Conservation (phyloP, 2,797 vertebrate genomes). For the Lacerta viridis region DNA sequence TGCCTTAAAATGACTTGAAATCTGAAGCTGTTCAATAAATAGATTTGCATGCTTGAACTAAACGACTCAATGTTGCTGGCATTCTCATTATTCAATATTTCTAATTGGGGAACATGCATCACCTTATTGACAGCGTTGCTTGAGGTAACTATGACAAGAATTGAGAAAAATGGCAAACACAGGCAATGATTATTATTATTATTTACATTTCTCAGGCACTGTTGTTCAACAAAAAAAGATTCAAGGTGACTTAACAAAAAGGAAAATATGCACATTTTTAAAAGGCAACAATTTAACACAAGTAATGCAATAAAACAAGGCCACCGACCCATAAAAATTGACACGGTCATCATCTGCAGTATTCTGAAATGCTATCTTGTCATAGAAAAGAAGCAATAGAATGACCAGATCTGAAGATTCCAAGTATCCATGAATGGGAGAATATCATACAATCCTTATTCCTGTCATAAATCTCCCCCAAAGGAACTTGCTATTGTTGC, state of each 20-base stretch:
- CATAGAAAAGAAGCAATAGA: conserved; percentile 30
- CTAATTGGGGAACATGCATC: conserved; percentile 63
- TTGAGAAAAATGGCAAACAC: conserved; percentile 35
- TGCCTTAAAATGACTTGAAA: conserved; percentile 68
- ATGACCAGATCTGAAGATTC: neutral
- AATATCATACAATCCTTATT: conserved; percentile 37
- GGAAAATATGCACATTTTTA: too few relatives aligned
- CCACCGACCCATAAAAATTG: too few relatives aligned
- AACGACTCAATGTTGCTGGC: conserved; percentile 68
- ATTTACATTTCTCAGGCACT: too few relatives aligned
- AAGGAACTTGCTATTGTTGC: neutral
- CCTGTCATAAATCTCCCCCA: conserved; percentile 32
- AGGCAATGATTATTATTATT: neutral
- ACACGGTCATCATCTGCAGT: too few relatives aligned
- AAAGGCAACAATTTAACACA: too few relatives aligned
- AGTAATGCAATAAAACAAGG: too few relatives aligned
- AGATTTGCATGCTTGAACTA: conserved; percentile 68
- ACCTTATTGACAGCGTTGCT: conserved; percentile 58
- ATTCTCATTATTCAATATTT: conserved; percentile 68
- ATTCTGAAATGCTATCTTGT: neutral
- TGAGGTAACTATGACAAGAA: conserved; percentile 35
- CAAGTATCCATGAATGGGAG: conserved; percentile 31
- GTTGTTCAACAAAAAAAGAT: neutral
- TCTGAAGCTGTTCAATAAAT: conserved; percentile 64
- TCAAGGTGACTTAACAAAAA: neutral